Evolutionary conservation across 1,140 invertebrate genomes (phyloP), one percentile per base, ranked within the genome.

Genomic region (Tenebrio molitor): DNA sequence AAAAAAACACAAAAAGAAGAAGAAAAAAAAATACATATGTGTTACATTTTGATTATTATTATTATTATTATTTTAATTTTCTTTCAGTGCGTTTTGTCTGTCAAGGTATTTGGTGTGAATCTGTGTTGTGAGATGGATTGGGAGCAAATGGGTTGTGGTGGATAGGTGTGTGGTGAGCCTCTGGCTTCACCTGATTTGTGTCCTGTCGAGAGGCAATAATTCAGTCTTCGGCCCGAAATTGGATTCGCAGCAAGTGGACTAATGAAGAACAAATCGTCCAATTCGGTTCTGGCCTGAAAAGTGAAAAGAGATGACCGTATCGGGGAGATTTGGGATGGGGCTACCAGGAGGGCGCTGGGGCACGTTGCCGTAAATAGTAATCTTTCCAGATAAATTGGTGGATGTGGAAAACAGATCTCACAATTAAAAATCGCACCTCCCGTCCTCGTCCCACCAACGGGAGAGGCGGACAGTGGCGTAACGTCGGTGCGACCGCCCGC

Each of bases 401-500:
- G 67, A 64, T 72, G 74, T 73, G 76, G 73, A 74, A 77, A 73
- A 73, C 46, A 62, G 62, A 34, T 33, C 12, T 23, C 50, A 58
- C 64, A 19, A 39, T 42, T 71, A 64, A 76, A 71, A 76, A 74
- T 46, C 33, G 25, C 36, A 25, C 16, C 6, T 15, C 17, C 36
- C 39, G 2, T 74, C 72, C 41, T 50, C 44, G 23, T 74, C 62
- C 29, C 0, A 53, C 33, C 39, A 0, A 58, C 1, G 8, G 64
- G 8, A 8, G 41, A 39, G 69, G 65, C 50, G 58, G 70, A 74
- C 73, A 76, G 76, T 70, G 76, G 74, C 75, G 77, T 75, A 75
- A 78, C 77, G 66, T 74, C 71, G 63, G 58, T 62, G 64, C 36
- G 71, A 66, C 74, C 67, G 50, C 78, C 78, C 63, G 63, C 72